Evolutionary conservation across 2,888 invertebrate species (phyloP).

Genomic region (Psylliodes chrysocephalus): DNA sequence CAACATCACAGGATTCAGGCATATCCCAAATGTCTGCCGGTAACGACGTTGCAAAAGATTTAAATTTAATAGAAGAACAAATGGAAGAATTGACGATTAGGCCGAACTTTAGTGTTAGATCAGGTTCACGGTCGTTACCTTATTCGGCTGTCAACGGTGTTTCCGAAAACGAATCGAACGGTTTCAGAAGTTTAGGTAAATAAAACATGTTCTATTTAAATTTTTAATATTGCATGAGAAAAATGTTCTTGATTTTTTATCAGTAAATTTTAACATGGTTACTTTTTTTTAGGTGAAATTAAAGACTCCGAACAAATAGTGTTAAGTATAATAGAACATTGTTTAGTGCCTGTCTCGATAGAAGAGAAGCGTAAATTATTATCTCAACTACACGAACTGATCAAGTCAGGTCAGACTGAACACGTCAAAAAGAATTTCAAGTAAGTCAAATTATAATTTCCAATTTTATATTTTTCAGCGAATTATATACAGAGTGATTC

Average conservation of each 20-base stretch:
- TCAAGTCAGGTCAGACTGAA: slow-evolving; percentile 66
- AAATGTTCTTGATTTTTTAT: too few species aligned
- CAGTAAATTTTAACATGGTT: too few species aligned
- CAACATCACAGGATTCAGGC: slow-evolving; percentile 88
- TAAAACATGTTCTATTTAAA: too few species aligned
- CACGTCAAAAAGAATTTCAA: slow-evolving; percentile 67
- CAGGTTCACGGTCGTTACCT: slow-evolving; percentile 57
- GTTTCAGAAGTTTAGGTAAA: slow-evolving; percentile 59
- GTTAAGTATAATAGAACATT: slow-evolving; percentile 59
- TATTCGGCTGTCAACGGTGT: slow-evolving; percentile 58
- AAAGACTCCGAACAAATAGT: slow-evolving; percentile 62
- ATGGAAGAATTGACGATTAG: slow-evolving; percentile 66
- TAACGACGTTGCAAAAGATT: slow-evolving; percentile 63
- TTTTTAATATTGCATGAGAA: too few species aligned
- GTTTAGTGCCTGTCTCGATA: slow-evolving; percentile 56
- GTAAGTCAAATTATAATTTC: slow-evolving; percentile 56
- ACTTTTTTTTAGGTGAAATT: slow-evolving; percentile 48
- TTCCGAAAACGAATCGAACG: slow-evolving; percentile 57
- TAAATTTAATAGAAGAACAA: slow-evolving; percentile 68
- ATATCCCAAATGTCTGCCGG: slow-evolving; percentile 84
- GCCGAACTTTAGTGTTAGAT: slow-evolving; percentile 50
- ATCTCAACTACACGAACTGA: slow-evolving; percentile 63
- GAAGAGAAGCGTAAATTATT: slow-evolving; percentile 62
- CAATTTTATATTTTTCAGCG: too few species aligned
- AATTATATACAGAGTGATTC: too few species aligned